Base-by-base conservation (phyloP, 64 coral and sea anemone species). In the Catalaphyllia jardinei region DNA sequence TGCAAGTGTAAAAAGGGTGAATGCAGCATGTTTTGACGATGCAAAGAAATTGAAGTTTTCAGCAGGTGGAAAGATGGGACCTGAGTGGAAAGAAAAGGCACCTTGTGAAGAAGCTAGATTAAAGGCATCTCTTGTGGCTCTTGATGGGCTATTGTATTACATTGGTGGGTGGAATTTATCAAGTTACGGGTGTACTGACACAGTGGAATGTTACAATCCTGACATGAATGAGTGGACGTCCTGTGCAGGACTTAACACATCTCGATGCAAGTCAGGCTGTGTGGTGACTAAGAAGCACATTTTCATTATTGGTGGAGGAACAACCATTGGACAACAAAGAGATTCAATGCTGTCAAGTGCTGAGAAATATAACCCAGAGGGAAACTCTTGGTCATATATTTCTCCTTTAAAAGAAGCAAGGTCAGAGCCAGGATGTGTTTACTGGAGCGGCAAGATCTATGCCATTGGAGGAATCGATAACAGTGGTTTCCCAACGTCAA, bases 141-240 rank as follows among this genome's bases (percentile, higher is more conserved):
- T 78, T 15, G 50, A 89, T 89, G 60, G 55, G 8, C 73, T 85
- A 59, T 75, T 95, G 27, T 95, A 88, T 86, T 87, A 88, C 29
- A 78, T 92, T 60, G 94, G 94, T 79, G 94, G 94, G 16, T 88
- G 67, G 61, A 14, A 49, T 50, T 29, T 8, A 78, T 35, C 55
- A 35, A 79, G 55, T 54, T n/a, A n/a, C n/a, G 25, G 77, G 22
- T 67, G 52, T 52, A 12, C 11, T 12, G 3, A 57, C 54, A 57
- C 54, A 52, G 92, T 94, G 57, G 87, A 94, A 67, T 89, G 92
- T 59, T 94, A 94, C 62, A 64, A 90, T 86, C 60, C 64, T 12
- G 27, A 72, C 62, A 15, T 65, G 1, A 42, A 78, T 42, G 31
- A 81, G 15, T 94, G 92, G 92, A 54, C 24, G 60, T 77, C 8